Base-by-base conservation (phyloP, 2,888 invertebrate genomes). In the Nudaria mundana region DNA sequence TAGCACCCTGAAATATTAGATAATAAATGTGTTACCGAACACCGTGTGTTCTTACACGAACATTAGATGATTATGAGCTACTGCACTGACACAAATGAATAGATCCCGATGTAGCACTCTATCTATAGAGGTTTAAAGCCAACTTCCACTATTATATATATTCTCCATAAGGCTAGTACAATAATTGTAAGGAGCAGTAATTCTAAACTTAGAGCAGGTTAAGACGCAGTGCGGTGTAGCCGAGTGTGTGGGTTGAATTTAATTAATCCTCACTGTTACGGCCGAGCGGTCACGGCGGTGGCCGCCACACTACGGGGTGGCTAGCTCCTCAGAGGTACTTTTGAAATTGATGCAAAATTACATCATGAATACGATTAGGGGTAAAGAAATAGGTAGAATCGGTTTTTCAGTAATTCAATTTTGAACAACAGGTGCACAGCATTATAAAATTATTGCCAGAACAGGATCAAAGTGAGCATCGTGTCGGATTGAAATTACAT, bases 191-290 rank as follows among this genome's bases (percentile, higher is more conserved):
- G 20, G 5, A 13, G 30, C 42, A 46, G 29, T 38, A 40, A 50
- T 54, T 31, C 37, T 32, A 44, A 46, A 45, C 37, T 26, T 37
- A 30, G 26, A 14, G 5, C 47, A 52, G 64, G 65, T 65, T 66
- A 62, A 67, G 63, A 62, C 57, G 25, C 34, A 13, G 34, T 26
- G 50, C 20, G 57, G 55, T 57, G 46, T 48, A 40, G 58, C 48
- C 7, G 23, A 29, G 37, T 52, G 26, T 40, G 39, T 43, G 45
- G 42, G 51, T 36, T 65, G 73, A 74, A 77, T 77, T 76, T 76
- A 77, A 77, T 77, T 77, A 77, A 77, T 76, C 55, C 66, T 52
- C 35, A 13, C 60, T 61, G 71, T 70, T 64, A 51, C 53, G 56
- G 62, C 16, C 53, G 51, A 71, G 48, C 55, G 72, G 58, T 58